A percentile compares a stretch with the other conserved stretches of the same genome.
Evolutionary conservation across 2,797 vertebrate genomes (phyloP).

Genomic region (Thaleichthys pacificus): DNA sequence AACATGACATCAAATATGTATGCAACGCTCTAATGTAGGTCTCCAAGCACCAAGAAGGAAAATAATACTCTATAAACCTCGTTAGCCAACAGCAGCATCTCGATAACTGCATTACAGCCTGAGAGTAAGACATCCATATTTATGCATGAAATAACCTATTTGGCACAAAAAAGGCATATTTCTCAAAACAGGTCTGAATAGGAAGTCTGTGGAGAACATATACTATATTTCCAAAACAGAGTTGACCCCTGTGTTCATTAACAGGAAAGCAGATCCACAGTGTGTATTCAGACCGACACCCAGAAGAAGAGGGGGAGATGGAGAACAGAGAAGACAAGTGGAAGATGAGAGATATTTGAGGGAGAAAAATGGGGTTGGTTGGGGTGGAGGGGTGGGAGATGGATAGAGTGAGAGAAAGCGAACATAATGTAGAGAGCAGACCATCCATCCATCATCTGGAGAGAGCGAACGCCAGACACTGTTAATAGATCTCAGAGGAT

Average conservation of each 20-base stretch:
- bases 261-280: too few relatives aligned
- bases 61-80: background rate
- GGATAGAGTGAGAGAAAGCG: background rate
- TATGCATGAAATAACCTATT: background rate
- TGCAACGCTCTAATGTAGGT: background rate
- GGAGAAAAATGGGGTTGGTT: background rate
- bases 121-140: background rate
- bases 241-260: too few relatives aligned
- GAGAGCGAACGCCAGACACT: background rate
- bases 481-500: constrained; percentile 13
- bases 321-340: background rate
- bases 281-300: too few relatives aligned
- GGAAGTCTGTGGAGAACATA: too few relatives aligned
- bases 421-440: background rate
- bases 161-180: background rate
- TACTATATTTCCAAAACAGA: too few relatives aligned
- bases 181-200: too few relatives aligned
- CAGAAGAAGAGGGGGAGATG: too few relatives aligned
- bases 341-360: background rate
- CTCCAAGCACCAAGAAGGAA: background rate
- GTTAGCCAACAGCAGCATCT: background rate
- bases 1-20: background rate
- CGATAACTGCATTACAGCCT: background rate
- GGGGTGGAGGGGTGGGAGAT: background rate
- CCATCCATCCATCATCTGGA: constrained; percentile 15